Evolutionary conservation across 2,113 vertebrate genomes (phyloP).

Genomic region (Gymnorhina tibicen): DNA sequence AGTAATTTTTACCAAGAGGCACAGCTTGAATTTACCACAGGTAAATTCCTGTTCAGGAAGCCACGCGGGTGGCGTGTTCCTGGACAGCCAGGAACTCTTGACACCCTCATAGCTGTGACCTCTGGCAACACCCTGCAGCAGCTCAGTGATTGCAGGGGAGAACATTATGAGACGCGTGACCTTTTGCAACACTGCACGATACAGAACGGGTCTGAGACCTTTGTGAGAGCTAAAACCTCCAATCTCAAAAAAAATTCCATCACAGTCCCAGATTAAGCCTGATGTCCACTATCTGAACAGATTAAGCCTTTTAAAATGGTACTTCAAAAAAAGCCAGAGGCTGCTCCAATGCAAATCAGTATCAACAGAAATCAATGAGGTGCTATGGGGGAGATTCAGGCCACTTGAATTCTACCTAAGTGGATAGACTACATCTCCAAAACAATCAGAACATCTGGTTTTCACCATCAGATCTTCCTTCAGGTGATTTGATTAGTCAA

Average conservation of each 20-base stretch:
- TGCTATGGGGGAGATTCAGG: background rate
- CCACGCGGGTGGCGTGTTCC: fast-evolving
- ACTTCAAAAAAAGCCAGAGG: background rate
- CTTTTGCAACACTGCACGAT: background rate
- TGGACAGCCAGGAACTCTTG: background rate
- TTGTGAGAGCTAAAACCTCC: background rate
- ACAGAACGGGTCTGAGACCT: background rate
- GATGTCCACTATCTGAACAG: background rate
- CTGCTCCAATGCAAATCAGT: background rate
- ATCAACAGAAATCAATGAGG: background rate
- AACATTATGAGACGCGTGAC: background rate
- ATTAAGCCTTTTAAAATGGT: background rate
- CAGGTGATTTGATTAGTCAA: background rate
- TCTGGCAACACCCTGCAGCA: background rate
- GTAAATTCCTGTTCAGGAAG: background rate
- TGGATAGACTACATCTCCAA: background rate
- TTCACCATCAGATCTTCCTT: background rate
- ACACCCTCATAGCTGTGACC: background rate
- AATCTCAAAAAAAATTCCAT: background rate
- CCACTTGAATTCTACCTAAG: background rate
- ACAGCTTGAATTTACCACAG: background rate
- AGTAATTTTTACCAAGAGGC: background rate
- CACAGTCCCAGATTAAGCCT: background rate
- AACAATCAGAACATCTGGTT: background rate
- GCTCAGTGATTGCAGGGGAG: background rate